A percentile compares a stretch with the other conserved stretches of the same genome.
Evolutionary conservation across 2,888 invertebrate genomes (phyloP).

Genomic region (Hymenopus coronatus): DNA sequence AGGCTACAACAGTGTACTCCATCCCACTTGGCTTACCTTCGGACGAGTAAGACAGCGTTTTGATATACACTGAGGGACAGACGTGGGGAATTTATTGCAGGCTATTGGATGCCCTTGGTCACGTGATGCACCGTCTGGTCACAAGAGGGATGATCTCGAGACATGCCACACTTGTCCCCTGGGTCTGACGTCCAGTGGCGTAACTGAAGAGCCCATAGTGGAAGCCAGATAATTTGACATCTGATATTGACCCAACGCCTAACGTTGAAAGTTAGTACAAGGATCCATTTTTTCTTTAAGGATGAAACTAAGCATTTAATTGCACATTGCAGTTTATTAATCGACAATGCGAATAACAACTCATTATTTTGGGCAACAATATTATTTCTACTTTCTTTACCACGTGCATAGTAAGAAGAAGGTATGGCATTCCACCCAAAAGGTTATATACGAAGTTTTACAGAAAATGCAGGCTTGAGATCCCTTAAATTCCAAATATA

Average conservation of each 20-base stretch:
- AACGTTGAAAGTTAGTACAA: not conserved
- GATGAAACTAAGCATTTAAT: not conserved
- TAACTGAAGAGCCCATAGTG: not conserved
- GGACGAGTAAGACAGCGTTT: not conserved
- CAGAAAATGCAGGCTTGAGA: too few species aligned
- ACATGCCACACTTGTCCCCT: not conserved
- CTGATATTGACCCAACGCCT: not conserved
- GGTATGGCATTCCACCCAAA: too few species aligned
- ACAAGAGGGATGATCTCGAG: not conserved
- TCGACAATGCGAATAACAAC: too few species aligned
- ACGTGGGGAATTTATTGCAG: not conserved
- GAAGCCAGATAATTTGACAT: not conserved
- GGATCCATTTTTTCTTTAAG: not conserved
- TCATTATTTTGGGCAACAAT: too few species aligned
- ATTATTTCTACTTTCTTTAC: too few species aligned
- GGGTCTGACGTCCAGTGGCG: not conserved
- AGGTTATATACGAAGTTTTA: too few species aligned
- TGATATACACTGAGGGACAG: not conserved
- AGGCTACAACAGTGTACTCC: not conserved
- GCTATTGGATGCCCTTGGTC: not conserved
- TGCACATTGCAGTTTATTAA: too few species aligned
- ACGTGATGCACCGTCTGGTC: not conserved
- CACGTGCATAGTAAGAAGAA: too few species aligned
- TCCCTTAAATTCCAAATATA: too few species aligned
- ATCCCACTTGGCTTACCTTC: not conserved